Base-by-base conservation (phyloP, 2,888 invertebrate species). In the Pinctada fucata region DNA sequence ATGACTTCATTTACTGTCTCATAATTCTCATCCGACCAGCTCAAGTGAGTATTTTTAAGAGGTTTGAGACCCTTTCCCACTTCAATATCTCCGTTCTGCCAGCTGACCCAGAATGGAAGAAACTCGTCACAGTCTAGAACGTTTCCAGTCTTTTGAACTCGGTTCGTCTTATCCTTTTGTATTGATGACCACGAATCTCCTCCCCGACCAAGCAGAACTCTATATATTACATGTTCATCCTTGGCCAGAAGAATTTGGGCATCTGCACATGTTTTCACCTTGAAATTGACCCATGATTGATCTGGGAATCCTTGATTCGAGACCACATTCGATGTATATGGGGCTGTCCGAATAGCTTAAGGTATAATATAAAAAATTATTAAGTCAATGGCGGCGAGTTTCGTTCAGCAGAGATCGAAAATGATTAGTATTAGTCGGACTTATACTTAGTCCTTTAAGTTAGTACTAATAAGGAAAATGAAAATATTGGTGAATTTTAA, bases 61-160 rank as follows among this genome's bases (percentile, higher is more conserved):
- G 6, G 13, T n/a, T 66, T 31, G 31, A 66, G 66, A 16, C 66
- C 66, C 16, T 13, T 66, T 5, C 66, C 66, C 6, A 31, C 6
- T 31, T 16, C 6, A 16, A 66, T 31, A 13, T 16, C 6, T 6
- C 66, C 66, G 6, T 66, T 31, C 66, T 66, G 6, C n/a, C 31
- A 66, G 16, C 66, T 66, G 5, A 66, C 16, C 66, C 66, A 66
- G 16, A 66, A 66, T 66, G 66, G 16, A 16, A 8, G 13, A 66
- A n/a, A 66, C 16, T 8, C 66, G 16, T 66, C 31, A 31, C 66
- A 66, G 66, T 66, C 66, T 31, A 66, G 13, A 58, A 58, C 13
- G 13, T 10, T 13, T 10, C 58, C 58, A 58, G 13, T 13, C 13
- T 13, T 58, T 13, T 13, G 13, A 10, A 13, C 13, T 10, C 6